These are phyloP conservation scores for Cygnus atratus DNA, from an alignment of 2,113 vertebrate species.

Conservation along the genomic window DNA sequence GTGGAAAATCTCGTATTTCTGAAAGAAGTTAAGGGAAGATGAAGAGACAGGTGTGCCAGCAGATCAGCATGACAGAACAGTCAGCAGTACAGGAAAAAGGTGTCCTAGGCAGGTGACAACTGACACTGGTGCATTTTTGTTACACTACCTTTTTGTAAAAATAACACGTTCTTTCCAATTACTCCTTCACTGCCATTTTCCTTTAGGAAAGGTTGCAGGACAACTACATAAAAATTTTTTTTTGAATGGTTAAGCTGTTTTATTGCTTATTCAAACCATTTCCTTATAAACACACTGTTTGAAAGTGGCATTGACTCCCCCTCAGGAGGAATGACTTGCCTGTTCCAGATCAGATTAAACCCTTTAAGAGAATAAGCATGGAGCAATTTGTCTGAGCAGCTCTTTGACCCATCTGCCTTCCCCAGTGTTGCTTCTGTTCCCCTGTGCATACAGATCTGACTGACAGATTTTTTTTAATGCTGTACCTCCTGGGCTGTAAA, in stretches of 20 bases:
- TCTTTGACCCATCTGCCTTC: conserved; percentile 16
- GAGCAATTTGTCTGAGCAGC: neutral
- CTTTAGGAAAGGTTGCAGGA: neutral
- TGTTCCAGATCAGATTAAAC: neutral
- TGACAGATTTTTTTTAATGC: neutral
- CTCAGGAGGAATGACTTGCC: neutral
- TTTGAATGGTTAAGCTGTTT: neutral
- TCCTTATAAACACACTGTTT: neutral
- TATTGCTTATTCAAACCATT: neutral
- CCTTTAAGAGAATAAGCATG: neutral
- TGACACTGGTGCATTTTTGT: neutral
- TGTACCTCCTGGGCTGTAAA: neutral
- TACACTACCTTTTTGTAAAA: neutral
- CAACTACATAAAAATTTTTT: neutral
- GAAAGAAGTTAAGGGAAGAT: neutral
- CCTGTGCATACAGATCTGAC: neutral
- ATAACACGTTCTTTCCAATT: neutral
- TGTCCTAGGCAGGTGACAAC: neutral
- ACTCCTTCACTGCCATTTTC: neutral
- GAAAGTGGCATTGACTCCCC: neutral
- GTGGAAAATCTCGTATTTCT: neutral
- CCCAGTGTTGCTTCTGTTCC: neutral
- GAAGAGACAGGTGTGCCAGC: neutral
- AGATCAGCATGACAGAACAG: neutral
- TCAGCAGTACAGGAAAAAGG: neutral